A percentile compares a stretch with the other conserved stretches of the same genome.
Evolutionary conservation across 1,140 invertebrate species (phyloP).

Genomic region (Cepaea nemoralis): DNA sequence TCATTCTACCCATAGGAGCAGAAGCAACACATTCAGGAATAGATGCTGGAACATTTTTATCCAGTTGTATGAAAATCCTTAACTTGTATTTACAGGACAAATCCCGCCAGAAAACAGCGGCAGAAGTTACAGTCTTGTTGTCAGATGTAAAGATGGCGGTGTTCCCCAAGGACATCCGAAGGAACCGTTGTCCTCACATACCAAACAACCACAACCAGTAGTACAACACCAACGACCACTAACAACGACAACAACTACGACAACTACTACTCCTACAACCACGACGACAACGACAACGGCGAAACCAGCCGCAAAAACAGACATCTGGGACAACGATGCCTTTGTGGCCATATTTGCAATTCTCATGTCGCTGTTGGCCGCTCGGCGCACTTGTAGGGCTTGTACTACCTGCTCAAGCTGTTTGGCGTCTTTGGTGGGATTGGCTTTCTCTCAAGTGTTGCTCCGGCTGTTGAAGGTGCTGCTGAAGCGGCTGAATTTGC

Average conservation of each 20-base stretch:
- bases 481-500: not conserved
- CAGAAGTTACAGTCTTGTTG: slow-evolving; percentile 38
- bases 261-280: slow-evolving; percentile 21
- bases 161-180: slow-evolving; percentile 29
- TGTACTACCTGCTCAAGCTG: slow-evolving; percentile 17
- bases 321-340: slow-evolving; percentile 24
- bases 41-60: too few relatives aligned
- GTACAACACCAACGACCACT: slow-evolving; percentile 41
- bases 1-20: too few relatives aligned
- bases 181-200: slow-evolving; percentile 42
- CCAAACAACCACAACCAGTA: slow-evolving; percentile 41
- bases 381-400: slow-evolving; percentile 19
- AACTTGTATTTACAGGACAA: not conserved
- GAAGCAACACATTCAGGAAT: too few relatives aligned
- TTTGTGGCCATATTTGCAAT: slow-evolving; percentile 41
- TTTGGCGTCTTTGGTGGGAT: slow-evolving; percentile 13
- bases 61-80: too few relatives aligned
- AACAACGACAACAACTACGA: slow-evolving; percentile 34
- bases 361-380: slow-evolving; percentile 21
- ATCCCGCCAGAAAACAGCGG: slow-evolving; percentile 42
- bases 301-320: not conserved
- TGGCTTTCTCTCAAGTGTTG: not conserved
- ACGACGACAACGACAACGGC: slow-evolving; percentile 27
- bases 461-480: not conserved
- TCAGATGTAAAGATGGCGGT: slow-evolving; percentile 43